Conservation (phyloP, 2,888 invertebrate genomes). For the Criorhina ranunculi region DNA sequence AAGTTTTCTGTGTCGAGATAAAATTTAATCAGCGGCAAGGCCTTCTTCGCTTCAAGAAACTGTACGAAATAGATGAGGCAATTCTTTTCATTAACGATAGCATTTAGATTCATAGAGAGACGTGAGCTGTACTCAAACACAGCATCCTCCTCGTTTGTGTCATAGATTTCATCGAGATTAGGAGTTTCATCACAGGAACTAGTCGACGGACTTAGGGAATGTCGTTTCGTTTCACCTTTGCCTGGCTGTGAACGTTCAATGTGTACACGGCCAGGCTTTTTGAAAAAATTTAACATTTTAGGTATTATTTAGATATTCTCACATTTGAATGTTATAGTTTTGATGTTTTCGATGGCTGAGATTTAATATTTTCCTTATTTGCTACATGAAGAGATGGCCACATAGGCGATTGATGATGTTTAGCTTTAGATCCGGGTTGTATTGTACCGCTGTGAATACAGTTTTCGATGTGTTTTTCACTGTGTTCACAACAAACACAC, state of each 20-base stretch:
- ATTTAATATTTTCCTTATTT: conserved; percentile 32
- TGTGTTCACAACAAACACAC: conserved; percentile 27
- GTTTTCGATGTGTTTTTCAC: background rate
- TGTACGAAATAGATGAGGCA: conserved; percentile 93
- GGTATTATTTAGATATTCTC: conserved; percentile 13
- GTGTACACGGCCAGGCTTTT: conserved; percentile 37
- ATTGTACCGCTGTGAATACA: background rate
- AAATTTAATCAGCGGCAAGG: conserved; percentile 88
- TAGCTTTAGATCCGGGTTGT: conserved; percentile 13
- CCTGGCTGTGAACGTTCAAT: conserved; percentile 41
- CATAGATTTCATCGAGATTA: conserved; percentile 62
- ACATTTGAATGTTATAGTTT: conserved; percentile 15
- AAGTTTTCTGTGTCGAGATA: conserved; percentile 91
- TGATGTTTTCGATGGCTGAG: conserved; percentile 37
- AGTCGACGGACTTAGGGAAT: conserved; percentile 59
- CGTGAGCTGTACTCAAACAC: conserved; percentile 84
- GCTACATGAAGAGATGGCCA: conserved; percentile 47
- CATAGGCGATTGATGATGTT: conserved; percentile 37
- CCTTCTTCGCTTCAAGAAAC: conserved; percentile 92
- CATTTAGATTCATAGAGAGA: conserved; percentile 90
- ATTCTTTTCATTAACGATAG: conserved; percentile 91
- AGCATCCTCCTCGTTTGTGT: conserved; percentile 45
- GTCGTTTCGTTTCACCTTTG: conserved; percentile 50
- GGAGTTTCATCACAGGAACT: conserved; percentile 53
- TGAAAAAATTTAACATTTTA: conserved; percentile 67